These are phyloP conservation scores for Crotalus tigris DNA, from an alignment of 2,113 vertebrate species.

Conservation along the genomic window DNA sequence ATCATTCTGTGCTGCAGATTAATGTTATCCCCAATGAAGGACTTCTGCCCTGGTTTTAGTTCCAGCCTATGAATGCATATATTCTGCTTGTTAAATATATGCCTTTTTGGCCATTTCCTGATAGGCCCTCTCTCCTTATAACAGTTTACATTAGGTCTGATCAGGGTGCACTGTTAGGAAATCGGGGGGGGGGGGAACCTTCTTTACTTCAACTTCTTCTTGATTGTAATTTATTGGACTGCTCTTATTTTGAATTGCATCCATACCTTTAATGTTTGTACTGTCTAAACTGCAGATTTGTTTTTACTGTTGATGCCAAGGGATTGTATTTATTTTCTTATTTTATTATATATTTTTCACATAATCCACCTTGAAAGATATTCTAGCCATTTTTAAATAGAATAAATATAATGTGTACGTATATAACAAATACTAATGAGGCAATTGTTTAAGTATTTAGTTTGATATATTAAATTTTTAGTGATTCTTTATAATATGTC, in stretches of 20 bases:
- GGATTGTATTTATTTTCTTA: background rate
- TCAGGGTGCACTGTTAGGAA: background rate
- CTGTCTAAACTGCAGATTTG: background rate
- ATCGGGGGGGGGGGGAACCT: rapidly evolving
- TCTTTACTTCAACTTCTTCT: background rate
- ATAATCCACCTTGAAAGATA: background rate
- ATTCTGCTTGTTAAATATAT: background rate
- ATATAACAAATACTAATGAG: background rate
- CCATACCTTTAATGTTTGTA: background rate
- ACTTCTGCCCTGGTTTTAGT: background rate
- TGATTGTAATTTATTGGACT: background rate
- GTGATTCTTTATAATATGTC: background rate
- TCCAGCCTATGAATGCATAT: background rate
- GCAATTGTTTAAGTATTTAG: background rate
- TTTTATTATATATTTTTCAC: background rate
- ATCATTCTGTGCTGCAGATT: background rate
- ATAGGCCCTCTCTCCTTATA: background rate
- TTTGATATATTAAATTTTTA: background rate
- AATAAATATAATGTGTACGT: background rate
- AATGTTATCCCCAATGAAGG: background rate
- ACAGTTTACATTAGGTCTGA: background rate
- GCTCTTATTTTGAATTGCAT: background rate
- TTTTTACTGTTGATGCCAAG: background rate
- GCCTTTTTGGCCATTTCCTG: background rate
- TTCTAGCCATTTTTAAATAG: background rate